phyloP scores from a whole-genome alignment of 2,888 invertebrate species.

The Ethmia dodecea region DNA sequence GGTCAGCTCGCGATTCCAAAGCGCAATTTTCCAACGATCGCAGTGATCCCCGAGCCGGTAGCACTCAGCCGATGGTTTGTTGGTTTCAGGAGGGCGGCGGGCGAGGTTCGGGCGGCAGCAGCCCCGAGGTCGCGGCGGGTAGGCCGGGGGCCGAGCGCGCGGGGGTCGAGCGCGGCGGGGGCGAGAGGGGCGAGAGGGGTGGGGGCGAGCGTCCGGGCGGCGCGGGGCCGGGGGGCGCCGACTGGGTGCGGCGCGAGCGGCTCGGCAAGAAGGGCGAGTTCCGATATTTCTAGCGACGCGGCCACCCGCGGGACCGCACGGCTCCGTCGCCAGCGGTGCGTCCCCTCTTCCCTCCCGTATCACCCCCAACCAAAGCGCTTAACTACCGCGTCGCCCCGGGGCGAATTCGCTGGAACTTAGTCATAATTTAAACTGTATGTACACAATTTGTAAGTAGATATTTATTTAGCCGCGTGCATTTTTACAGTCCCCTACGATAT shows the following conservation, averaged over 20 bases:
- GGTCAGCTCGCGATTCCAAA: too few species aligned
- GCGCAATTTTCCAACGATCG: too few species aligned
- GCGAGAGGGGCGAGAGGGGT: constrained; percentile 79
- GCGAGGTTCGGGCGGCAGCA: constrained; percentile 40
- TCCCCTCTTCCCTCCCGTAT: background rate
- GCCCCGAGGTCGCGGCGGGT: constrained; percentile 49
- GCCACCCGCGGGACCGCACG: too few species aligned
- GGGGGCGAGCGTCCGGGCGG: constrained; percentile 88
- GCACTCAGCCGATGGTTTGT: background rate
- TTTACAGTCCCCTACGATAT: background rate
- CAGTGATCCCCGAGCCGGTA: background rate
- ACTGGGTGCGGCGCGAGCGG: constrained; percentile 92
- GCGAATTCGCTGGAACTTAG: constrained; percentile 17
- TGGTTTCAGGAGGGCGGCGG: constrained; percentile 56
- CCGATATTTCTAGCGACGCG: constrained; percentile 88
- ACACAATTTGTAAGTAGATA: constrained; percentile 19
- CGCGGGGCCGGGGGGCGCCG: constrained; percentile 68
- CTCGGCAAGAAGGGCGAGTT: constrained; percentile 97
- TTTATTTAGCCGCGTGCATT: constrained; percentile 17
- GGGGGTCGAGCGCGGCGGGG: constrained; percentile 52
- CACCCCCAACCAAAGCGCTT: constrained; percentile 25
- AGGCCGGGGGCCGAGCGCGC: constrained; percentile 56
- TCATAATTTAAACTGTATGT: constrained; percentile 22
- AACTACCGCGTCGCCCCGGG: background rate
- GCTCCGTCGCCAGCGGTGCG: too few species aligned